These are phyloP conservation scores for Hartigia nigra DNA, from an alignment of 2,888 invertebrate genomes.

Conservation along the genomic window DNA sequence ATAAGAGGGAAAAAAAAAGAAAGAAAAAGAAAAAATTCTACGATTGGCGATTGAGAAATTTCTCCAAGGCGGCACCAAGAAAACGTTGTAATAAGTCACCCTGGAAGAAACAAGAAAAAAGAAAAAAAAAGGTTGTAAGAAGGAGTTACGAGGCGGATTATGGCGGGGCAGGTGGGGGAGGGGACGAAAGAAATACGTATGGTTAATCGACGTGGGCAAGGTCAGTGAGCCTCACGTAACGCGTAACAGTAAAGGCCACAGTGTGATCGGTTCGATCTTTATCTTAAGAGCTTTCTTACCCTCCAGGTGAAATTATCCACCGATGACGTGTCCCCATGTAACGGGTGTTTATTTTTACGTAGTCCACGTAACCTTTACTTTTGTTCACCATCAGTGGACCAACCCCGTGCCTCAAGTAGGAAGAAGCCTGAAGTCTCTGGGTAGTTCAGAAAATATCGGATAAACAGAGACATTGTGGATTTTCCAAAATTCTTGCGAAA, in stretches of 20 bases:
- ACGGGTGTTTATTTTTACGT: neutral
- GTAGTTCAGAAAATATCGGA: too few species aligned
- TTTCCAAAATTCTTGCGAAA: neutral
- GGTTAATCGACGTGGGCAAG: neutral
- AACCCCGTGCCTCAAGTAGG: constrained; percentile 34
- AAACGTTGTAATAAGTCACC: neutral
- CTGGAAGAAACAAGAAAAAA: too few species aligned
- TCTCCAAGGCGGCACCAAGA: neutral
- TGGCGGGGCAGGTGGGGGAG: too few species aligned
- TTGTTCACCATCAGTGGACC: constrained; percentile 25
- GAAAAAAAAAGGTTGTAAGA: neutral
- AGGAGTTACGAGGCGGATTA: neutral
- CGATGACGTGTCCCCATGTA: constrained; percentile 13
- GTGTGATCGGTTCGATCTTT: neutral
- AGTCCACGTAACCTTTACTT: constrained; percentile 33
- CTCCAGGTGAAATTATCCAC: neutral
- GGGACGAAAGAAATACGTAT: neutral
- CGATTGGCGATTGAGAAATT: neutral
- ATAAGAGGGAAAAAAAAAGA: neutral
- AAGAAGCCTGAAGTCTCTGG: constrained; percentile 13
- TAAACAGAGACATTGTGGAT: neutral
- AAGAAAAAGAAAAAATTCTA: neutral
- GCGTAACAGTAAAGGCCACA: neutral
- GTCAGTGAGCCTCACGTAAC: neutral
- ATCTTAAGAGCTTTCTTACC: neutral